These are phyloP conservation scores for Syngnathus typhle DNA, from an alignment of 2,113 vertebrate species.

Conservation along the genomic window DNA sequence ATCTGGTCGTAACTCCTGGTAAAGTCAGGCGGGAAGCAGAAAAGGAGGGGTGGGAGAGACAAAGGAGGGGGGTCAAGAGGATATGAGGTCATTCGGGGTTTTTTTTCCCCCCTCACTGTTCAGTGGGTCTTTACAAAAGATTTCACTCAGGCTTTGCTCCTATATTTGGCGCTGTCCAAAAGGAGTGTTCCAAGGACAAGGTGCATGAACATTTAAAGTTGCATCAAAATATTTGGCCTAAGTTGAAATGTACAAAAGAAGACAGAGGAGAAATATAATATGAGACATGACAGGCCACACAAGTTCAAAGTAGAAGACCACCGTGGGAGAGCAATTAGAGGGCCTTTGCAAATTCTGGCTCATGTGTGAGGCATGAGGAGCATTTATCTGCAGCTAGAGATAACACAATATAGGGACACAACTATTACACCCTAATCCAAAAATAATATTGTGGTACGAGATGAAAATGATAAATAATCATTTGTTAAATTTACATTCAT, in stretches of 20 bases:
- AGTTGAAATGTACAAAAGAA: not conserved
- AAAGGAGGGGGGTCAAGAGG: conserved; percentile 12
- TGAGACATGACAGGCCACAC: conserved; percentile 24
- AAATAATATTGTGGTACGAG: not conserved
- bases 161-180: not conserved
- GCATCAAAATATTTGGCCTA: not conserved
- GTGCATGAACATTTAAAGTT: not conserved
- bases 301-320: not conserved
- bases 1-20: conserved; percentile 64
- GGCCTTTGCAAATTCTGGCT: conserved; percentile 27
- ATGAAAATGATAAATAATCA: not conserved
- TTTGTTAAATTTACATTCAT: not conserved
- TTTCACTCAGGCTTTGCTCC: not conserved
- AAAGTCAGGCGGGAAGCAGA: conserved; percentile 47
- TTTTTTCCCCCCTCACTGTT: conserved; percentile 36
- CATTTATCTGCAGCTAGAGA: not conserved
- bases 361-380: conserved; percentile 38
- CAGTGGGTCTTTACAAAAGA: not conserved
- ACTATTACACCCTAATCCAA: not conserved
- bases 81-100: conserved; percentile 43
- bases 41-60: not conserved
- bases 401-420: not conserved
- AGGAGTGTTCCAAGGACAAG: not conserved
- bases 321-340: conserved; percentile 35
- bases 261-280: conserved; percentile 7